Base-by-base conservation (phyloP, 1,140 invertebrate species). In the Helicoverpa zea region DNA sequence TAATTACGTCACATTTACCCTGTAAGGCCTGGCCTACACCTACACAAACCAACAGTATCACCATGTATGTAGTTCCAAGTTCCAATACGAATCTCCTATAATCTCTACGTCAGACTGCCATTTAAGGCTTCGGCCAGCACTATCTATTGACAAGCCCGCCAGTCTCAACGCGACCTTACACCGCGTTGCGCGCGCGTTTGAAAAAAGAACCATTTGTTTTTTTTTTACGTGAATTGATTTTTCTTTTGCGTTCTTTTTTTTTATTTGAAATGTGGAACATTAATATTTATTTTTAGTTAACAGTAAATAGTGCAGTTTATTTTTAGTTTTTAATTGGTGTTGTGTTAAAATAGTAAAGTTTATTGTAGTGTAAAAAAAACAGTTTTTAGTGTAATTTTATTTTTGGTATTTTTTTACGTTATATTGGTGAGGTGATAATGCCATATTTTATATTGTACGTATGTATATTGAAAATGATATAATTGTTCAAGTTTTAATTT, bases 81-180 rank as follows among this genome's bases (percentile, higher is more conserved):
- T 58, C 54, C 16, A 29, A 63, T 51, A 61, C 10, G 35, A 66
- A 49, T 35, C 35, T 66, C 63, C 47, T 11, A 35, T 63, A 61
- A 47, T 61, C 73, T 76, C 3, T 76, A 77, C 75, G 75, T 75
- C 80, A 81, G 35, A 80, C 77, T 49, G 52, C 82, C 84, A 81
- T 81, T 80, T 82, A 85, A 83, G 84, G 84, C 84, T 85, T 83
- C 84, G 35, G 35, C 35, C 35, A 35, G 7, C 61, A 63, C 77
- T 75, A 77, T 72, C 51, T 77, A 49, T 35, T 18, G 72, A 68
- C 58, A 78, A 59, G 16, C 16, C 30, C 56, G 72, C 59, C 84
- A 85, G 84, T 85, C 76, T 73, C 64, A 49, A 30, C 52, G 77
- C 84, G 77, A 77, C 80, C 56, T 77, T 81, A 66, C 63, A 13